A percentile compares a stretch with the other conserved stretches of the same genome.
Evolutionary conservation across 2,888 invertebrate genomes (phyloP).

Genomic region (Clunio marinus): DNA sequence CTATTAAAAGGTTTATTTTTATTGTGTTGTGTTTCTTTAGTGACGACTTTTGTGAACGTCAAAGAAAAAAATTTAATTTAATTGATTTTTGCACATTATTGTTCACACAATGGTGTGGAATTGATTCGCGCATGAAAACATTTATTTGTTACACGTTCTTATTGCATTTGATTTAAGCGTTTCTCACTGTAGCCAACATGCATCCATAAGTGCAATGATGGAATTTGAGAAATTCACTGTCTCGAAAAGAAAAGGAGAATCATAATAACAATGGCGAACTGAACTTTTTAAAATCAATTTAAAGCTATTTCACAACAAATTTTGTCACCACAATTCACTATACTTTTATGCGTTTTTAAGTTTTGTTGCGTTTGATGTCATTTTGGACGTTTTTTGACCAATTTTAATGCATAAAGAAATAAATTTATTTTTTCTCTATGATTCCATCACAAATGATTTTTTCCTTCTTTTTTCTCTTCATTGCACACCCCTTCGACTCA

Average conservation of each 20-base stretch:
- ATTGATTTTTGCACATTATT: slow-evolving; percentile 3
- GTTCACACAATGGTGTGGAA: too few species aligned
- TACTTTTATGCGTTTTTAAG: not conserved
- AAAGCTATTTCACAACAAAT: not conserved
- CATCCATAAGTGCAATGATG: not conserved
- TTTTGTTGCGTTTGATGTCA: not conserved
- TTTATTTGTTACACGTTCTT: not conserved
- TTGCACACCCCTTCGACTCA: not conserved
- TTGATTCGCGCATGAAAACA: not conserved
- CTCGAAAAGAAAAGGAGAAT: not conserved
- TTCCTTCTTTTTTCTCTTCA: not conserved
- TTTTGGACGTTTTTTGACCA: not conserved
- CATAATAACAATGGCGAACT: slow-evolving; percentile 10
- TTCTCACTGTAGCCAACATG: not conserved
- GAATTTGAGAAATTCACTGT: not conserved
- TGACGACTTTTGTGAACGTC: too few species aligned
- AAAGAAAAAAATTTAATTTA: not conserved
- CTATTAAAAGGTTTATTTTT: slow-evolving; percentile 2
- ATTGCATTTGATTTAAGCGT: not conserved
- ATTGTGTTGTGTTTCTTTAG: not conserved
- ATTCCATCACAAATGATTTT: not conserved
- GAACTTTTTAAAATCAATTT: not conserved
- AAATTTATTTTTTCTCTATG: not conserved
- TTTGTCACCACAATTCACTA: not conserved
- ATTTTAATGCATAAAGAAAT: not conserved